Evolutionary conservation across 2,113 vertebrate species (phyloP), one percentile per base, ranked within the genome.

Genomic region (Colossoma macropomum): DNA sequence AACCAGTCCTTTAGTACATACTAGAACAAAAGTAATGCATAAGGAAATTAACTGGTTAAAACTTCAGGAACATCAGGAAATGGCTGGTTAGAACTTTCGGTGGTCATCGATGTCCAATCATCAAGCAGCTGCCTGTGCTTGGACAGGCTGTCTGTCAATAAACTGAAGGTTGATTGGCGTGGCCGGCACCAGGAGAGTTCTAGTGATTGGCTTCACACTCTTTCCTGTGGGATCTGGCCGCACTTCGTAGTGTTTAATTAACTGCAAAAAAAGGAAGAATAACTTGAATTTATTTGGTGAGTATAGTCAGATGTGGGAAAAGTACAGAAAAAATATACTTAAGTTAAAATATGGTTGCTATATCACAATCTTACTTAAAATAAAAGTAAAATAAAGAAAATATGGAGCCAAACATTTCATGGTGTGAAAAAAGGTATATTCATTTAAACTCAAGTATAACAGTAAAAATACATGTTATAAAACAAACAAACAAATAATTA

Each of bases 111-210:
- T 74, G 34, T 41, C 27, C 3, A 25, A 38, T 70, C 10, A 73
- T 77, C 59, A 80, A 62, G 69, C 56, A 75, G 65, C 65, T 34
- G 34, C 25, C 60, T 77, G 69, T 68, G 71, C 15, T 27, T 54
- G 27, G 9, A 52, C 25, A 0, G 68, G 48, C 41, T 77, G 89
- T 79, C 94, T 86, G 89, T 93, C 90, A 75, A 93, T 60, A 80
- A 95, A 94, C 91, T 93, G 92, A 60, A 95, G 89, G 85, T 94
- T 90, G 41, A 96, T 94, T 3, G 91, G 91, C 7, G 83, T 86
- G 0, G 87, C 89, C 0, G 95, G 93, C 16, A 91, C 92, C 1
- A 95, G 86, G 75, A 95, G 78, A 0, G 94, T 95, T 34, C 95
- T 92, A 82, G 94, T 94, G 82, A 93, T 91, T 0, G 94, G 83